A percentile compares a stretch with the other conserved stretches of the same genome.
Conservation (phyloP, 2,113 vertebrate genomes). For the Centropus bengalensis region DNA sequence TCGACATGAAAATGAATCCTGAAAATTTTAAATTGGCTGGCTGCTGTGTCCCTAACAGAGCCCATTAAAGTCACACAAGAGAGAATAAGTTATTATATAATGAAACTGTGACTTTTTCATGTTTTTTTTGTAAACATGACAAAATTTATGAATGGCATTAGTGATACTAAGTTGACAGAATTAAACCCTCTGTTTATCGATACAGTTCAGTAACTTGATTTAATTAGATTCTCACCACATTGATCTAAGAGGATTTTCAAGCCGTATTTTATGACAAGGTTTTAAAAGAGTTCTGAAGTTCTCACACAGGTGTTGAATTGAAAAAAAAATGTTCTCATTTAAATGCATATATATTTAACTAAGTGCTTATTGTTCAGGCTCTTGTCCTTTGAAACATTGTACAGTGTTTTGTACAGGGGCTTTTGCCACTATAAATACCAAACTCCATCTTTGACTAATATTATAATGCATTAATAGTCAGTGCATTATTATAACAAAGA, state of each 20-base stretch:
- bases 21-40: slow-evolving; percentile 51
- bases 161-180: slow-evolving; percentile 64
- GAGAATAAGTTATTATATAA: slow-evolving; percentile 35
- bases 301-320: background rate
- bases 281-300: background rate
- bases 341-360: background rate
- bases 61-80: slow-evolving; percentile 47
- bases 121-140: slow-evolving; percentile 56
- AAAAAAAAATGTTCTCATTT: background rate
- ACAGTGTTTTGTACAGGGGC: background rate
- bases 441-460: background rate
- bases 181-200: slow-evolving; percentile 58
- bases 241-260: slow-evolving; percentile 47
- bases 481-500: background rate
- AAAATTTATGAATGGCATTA: slow-evolving; percentile 64
- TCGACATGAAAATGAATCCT: slow-evolving; percentile 36
- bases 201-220: slow-evolving; percentile 65
- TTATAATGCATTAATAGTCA: background rate
- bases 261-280: background rate
- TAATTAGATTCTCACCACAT: slow-evolving; percentile 57
- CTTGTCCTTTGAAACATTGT: background rate
- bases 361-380: background rate
- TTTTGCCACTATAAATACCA: background rate
- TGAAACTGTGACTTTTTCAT: slow-evolving; percentile 58
- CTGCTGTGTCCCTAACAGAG: slow-evolving; percentile 40